These are phyloP conservation scores for Manduca sexta DNA, from an alignment of 1,140 invertebrate genomes.

Conservation along the genomic window DNA sequence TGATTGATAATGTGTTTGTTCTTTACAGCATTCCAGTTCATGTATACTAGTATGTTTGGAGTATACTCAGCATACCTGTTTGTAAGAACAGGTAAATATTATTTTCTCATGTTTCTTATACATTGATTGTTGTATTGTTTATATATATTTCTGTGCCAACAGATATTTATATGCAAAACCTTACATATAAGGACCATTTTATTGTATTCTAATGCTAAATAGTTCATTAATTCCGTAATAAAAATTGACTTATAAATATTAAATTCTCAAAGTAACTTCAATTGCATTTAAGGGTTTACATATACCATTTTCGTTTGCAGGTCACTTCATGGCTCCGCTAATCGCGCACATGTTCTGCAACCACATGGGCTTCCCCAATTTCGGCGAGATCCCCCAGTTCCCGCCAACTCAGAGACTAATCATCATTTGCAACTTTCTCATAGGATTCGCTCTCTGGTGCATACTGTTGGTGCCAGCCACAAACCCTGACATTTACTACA, in stretches of 20 bases:
- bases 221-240: too few relatives aligned
- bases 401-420: slow-evolving; percentile 77
- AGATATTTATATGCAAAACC: not conserved
- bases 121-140: not conserved
- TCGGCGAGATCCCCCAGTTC: slow-evolving; percentile 83
- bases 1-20: slow-evolving; percentile 3
- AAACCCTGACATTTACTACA: slow-evolving; percentile 83
- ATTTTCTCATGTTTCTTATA: not conserved
- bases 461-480: slow-evolving; percentile 85
- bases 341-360: slow-evolving; percentile 95
- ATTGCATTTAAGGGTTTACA: too few relatives aligned
- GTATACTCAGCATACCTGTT: slow-evolving; percentile 95
- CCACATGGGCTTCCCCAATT: slow-evolving; percentile 95
- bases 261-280: too few relatives aligned
- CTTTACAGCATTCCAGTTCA: slow-evolving; percentile 88
- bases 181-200: too few relatives aligned
- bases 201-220: too few relatives aligned
- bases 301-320: slow-evolving; percentile 66
- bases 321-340: slow-evolving; percentile 91
- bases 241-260: too few relatives aligned
- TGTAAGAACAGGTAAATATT: slow-evolving; percentile 76
- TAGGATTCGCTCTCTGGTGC: slow-evolving; percentile 86
- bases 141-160: not conserved
- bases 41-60: slow-evolving; percentile 94
- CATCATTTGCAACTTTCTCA: slow-evolving; percentile 79